Conservation (phyloP, 2,113 vertebrate species). For the Gnathonemus echidnorhynchus region DNA sequence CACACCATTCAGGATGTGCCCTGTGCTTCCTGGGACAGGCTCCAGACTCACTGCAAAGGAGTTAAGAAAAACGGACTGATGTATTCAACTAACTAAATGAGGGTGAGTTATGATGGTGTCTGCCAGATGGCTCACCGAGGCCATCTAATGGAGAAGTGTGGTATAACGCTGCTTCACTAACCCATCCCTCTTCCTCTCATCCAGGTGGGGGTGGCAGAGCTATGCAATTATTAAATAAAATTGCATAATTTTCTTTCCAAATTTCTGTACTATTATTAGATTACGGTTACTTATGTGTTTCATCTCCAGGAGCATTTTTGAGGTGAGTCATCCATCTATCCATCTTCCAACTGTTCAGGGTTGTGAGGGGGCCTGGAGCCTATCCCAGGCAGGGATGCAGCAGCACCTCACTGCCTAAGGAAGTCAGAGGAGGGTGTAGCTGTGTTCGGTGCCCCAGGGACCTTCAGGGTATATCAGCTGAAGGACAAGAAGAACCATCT, state of each 20-base stretch:
- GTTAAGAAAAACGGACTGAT: not conserved
- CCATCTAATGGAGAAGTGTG: constrained; percentile 14
- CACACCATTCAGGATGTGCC: not conserved
- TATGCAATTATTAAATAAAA: not conserved
- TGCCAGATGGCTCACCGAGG: not conserved
- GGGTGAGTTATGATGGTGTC: not conserved
- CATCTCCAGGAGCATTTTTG: not conserved
- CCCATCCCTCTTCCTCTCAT: not conserved
- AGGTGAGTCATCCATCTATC: not conserved
- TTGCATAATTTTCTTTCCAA: not conserved
- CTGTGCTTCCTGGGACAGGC: not conserved
- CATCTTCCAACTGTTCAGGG: not conserved
- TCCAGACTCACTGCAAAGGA: not conserved
- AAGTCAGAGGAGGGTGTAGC: not conserved
- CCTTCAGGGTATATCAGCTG: not conserved
- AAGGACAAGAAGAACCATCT: not conserved
- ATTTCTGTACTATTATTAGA: not conserved
- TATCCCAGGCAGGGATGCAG: not conserved
- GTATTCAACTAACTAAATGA: not conserved
- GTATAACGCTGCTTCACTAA: not conserved
- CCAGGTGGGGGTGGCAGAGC: not conserved
- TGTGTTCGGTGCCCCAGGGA: not conserved
- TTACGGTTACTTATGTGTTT: not conserved
- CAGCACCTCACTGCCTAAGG: not conserved
- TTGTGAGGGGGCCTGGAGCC: not conserved